phyloP scores from a whole-genome alignment of 2,113 vertebrate species.

The Paratilapia polleni region DNA sequence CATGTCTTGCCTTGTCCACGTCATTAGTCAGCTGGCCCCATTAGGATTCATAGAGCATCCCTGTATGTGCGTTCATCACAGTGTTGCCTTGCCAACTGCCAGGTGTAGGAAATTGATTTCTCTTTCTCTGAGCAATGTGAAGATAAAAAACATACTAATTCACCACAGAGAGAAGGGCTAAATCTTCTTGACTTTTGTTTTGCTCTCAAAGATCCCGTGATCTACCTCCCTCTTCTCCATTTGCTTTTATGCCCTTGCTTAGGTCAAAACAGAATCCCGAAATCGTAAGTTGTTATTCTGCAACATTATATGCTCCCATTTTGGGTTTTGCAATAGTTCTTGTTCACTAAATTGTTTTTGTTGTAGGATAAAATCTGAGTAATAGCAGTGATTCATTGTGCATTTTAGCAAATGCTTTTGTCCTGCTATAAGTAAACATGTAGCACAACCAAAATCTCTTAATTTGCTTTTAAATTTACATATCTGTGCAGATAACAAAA shows the following conservation, averaged over 20 bases:
- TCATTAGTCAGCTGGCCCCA: constrained; percentile 55
- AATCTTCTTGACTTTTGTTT: constrained; percentile 55
- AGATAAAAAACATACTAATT: constrained; percentile 71
- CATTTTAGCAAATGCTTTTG: background rate
- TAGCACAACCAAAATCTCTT: background rate
- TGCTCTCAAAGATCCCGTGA: constrained; percentile 20
- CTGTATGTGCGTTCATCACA: constrained; percentile 63
- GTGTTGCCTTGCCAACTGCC: constrained; percentile 66
- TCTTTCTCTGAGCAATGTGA: constrained; percentile 64
- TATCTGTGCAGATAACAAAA: background rate
- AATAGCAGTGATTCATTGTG: constrained; percentile 1
- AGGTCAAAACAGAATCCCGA: constrained; percentile 38
- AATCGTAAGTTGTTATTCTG: constrained; percentile 2
- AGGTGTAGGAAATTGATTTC: constrained; percentile 60
- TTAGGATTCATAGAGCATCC: constrained; percentile 61
- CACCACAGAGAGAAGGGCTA: constrained; percentile 48
- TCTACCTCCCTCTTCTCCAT: background rate
- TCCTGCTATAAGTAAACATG: background rate
- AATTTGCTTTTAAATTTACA: background rate
- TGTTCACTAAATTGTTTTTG: background rate
- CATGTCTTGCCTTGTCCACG: constrained; percentile 9
- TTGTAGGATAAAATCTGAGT: background rate
- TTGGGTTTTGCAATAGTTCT: background rate
- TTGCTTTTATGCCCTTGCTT: constrained; percentile 12
- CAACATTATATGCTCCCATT: background rate